These are phyloP conservation scores for Dioctria linearis DNA, from an alignment of 2,888 invertebrate genomes.

Conservation along the genomic window DNA sequence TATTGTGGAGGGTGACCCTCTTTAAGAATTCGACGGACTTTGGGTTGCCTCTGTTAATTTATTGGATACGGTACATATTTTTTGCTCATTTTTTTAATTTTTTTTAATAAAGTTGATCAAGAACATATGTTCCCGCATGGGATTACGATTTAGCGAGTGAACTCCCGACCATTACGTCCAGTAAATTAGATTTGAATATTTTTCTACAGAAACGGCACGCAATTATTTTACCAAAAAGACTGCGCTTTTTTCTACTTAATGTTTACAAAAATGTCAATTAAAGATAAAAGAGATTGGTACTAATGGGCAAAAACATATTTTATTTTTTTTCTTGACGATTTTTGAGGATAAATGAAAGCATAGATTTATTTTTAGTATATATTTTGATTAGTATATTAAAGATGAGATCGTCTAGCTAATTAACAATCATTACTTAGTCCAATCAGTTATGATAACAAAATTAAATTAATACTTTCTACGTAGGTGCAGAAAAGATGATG, in stretches of 20 bases:
- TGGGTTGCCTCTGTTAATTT: slow-evolving; percentile 38
- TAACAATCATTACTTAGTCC: too few relatives aligned
- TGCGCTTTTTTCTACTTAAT: neutral
- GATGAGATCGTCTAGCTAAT: too few relatives aligned
- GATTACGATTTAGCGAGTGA: slow-evolving; percentile 39
- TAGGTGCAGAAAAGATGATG: too few relatives aligned
- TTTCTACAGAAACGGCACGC: neutral
- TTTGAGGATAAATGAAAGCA: too few relatives aligned
- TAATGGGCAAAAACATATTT: neutral
- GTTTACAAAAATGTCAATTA: slow-evolving; percentile 13
- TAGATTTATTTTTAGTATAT: too few relatives aligned
- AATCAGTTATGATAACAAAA: too few relatives aligned
- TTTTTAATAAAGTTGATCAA: neutral
- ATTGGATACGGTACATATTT: slow-evolving; percentile 40
- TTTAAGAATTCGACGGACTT: slow-evolving; percentile 35
- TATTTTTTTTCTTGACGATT: too few relatives aligned
- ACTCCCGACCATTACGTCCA: slow-evolving; percentile 1
- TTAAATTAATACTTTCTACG: too few relatives aligned
- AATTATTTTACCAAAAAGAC: neutral
- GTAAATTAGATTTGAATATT: slow-evolving; percentile 36
- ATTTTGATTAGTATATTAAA: too few relatives aligned
- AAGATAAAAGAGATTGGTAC: slow-evolving; percentile 5
- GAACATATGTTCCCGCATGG: slow-evolving; percentile 43
- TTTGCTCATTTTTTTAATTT: neutral
- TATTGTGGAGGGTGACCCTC: slow-evolving; percentile 37